These are phyloP conservation scores for Psix sp. DNA, from an alignment of 1,140 invertebrate species.

Conservation along the genomic window DNA sequence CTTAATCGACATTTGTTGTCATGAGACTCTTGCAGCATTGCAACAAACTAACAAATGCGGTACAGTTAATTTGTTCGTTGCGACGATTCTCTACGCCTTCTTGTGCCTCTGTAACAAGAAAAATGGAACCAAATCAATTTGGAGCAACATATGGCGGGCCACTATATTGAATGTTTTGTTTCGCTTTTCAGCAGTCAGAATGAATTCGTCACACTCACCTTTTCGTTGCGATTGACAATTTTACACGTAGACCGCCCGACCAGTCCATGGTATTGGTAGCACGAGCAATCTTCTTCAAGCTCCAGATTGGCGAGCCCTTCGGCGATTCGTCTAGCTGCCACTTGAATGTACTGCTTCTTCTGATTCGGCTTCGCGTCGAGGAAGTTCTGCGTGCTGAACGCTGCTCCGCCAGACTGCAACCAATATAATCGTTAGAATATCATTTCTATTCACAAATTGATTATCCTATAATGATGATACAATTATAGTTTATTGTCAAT, in stretches of 20 bases:
- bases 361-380: constrained; percentile 75
- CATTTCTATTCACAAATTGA: too few species aligned
- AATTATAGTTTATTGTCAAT: too few species aligned
- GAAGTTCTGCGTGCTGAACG: constrained; percentile 79
- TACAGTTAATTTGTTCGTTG: constrained; percentile 64
- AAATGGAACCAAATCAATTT: constrained; percentile 3
- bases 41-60: constrained; percentile 71
- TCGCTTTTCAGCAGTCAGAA: too few species aligned
- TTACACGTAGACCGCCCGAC: constrained; percentile 70
- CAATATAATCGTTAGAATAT: constrained; percentile 4
- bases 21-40: constrained; percentile 54
- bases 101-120: constrained; percentile 67
- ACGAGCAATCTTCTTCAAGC: constrained; percentile 77
- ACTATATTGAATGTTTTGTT: too few species aligned
- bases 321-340: constrained; percentile 75
- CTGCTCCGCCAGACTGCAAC: constrained; percentile 78
- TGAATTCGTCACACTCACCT: constrained; percentile 56
- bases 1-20: constrained; percentile 54
- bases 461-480: too few species aligned
- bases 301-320: constrained; percentile 72
- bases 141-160: too few species aligned
- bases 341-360: constrained; percentile 79
- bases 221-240: constrained; percentile 73
- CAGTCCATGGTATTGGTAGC: constrained; percentile 68
- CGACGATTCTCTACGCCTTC: constrained; percentile 61